A percentile compares a stretch with the other conserved stretches of the same genome.
These are phyloP conservation scores for Clunio marinus DNA, from an alignment of 2,888 invertebrate species.

Conservation along the genomic window DNA sequence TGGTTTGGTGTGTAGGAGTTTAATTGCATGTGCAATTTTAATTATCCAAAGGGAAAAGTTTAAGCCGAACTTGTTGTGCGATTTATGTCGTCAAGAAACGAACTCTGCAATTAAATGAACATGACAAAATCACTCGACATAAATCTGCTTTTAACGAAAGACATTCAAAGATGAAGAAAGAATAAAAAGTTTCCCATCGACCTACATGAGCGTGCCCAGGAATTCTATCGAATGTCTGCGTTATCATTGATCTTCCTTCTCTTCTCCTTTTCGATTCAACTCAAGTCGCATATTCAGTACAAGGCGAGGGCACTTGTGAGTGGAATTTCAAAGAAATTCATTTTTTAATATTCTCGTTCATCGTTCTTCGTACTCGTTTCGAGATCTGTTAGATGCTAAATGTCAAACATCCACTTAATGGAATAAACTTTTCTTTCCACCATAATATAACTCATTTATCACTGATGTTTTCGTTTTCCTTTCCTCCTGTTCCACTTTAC, in stretches of 20 bases:
- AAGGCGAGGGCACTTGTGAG: not conserved
- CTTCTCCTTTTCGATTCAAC: not conserved
- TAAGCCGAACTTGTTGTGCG: not conserved
- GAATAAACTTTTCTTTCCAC: conserved; percentile 21
- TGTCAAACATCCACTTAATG: conserved; percentile 30
- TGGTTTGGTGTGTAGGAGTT: conserved; percentile 15
- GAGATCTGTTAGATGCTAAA: not conserved
- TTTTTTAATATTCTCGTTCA: not conserved
- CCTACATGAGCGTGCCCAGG: conserved; percentile 5
- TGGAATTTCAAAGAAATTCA: conserved; percentile 16
- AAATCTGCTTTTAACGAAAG: conserved; percentile 4
- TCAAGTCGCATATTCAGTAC: too few relatives aligned
- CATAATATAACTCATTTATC: conserved; percentile 31
- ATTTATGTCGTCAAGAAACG: conserved; percentile 22
- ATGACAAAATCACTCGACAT: not conserved
- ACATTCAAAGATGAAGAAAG: not conserved
- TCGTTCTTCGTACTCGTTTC: not conserved
- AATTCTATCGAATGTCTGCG: not conserved
- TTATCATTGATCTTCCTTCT: conserved; percentile 20
- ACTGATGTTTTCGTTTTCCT: conserved; percentile 1
- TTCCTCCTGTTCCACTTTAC: not conserved
- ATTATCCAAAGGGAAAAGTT: not conserved
- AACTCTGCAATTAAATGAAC: conserved; percentile 31
- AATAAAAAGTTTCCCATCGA: not conserved
- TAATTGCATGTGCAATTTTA: conserved; percentile 27